Conservation (phyloP, 2,797 vertebrate species). For the Artibeus jamaicensis region DNA sequence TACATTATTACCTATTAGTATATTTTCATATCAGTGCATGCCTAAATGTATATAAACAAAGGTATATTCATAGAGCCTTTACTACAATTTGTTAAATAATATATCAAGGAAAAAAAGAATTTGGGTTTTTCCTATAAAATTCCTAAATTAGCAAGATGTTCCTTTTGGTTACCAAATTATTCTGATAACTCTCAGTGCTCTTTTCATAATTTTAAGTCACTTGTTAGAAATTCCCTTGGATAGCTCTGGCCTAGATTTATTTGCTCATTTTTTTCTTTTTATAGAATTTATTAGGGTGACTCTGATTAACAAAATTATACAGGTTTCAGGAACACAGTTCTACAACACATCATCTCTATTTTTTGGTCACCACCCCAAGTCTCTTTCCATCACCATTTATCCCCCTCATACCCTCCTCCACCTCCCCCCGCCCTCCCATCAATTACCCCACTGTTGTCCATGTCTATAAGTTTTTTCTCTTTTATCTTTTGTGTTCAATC, state of each 20-base stretch:
- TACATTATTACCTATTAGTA: not conserved
- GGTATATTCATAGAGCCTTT: not conserved
- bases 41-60: not conserved
- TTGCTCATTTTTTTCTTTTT: not conserved
- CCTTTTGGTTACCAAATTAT: not conserved
- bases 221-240: not conserved
- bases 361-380: too few relatives aligned
- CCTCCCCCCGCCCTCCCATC: too few relatives aligned
- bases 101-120: not conserved
- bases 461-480: too few relatives aligned
- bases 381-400: too few relatives aligned
- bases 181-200: not conserved
- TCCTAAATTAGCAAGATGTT: not conserved
- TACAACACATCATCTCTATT: too few relatives aligned
- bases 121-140: not conserved
- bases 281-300: too few relatives aligned
- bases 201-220: not conserved
- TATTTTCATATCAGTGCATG: not conserved
- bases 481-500: too few relatives aligned
- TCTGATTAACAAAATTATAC: too few relatives aligned
- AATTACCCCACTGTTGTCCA: too few relatives aligned
- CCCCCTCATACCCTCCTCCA: too few relatives aligned
- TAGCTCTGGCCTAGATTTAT: not conserved
- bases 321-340: too few relatives aligned
- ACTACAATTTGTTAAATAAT: constrained; percentile 7